Evolutionary conservation across 2,888 invertebrate genomes (phyloP).

Genomic region (Yponomeuta plumbellus): DNA sequence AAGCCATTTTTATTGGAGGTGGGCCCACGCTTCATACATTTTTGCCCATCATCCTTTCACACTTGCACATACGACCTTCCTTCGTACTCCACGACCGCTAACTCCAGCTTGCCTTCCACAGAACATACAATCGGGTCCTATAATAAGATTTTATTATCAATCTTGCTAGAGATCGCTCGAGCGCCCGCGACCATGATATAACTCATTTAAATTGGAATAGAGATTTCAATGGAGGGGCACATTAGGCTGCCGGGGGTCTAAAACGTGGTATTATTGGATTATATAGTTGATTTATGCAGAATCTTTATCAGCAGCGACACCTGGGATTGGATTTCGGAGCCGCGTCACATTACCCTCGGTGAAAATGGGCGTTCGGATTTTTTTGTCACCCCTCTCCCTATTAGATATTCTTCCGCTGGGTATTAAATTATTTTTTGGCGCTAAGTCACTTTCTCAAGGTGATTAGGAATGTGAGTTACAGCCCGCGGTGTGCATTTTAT

Average conservation of each 20-base stretch:
- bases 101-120: background rate
- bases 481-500: background rate
- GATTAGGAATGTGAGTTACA: background rate
- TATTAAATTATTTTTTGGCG: background rate
- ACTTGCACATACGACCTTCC: too few relatives aligned
- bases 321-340: slow-evolving; percentile 66
- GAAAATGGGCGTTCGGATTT: slow-evolving; percentile 25
- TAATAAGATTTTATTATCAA: slow-evolving; percentile 70
- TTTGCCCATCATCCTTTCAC: too few relatives aligned
- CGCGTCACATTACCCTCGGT: slow-evolving; percentile 46
- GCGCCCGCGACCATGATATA: slow-evolving; percentile 59
- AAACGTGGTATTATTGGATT: slow-evolving; percentile 71
- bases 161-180: slow-evolving; percentile 32
- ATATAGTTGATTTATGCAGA: slow-evolving; percentile 73
- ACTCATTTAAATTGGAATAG: slow-evolving; percentile 74
- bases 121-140: background rate
- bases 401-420: background rate
- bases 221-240: slow-evolving; percentile 62
- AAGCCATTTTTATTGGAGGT: too few relatives aligned
- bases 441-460: background rate
- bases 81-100: background rate
- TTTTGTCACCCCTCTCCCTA: background rate
- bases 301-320: slow-evolving; percentile 68
- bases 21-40: too few relatives aligned
- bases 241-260: slow-evolving; percentile 55